Percentiles rank a stretch among this genome's conserved stretches.
These are phyloP conservation scores for Nomada goodeniana DNA, from an alignment of 2,888 invertebrate genomes.

Conservation along the genomic window DNA sequence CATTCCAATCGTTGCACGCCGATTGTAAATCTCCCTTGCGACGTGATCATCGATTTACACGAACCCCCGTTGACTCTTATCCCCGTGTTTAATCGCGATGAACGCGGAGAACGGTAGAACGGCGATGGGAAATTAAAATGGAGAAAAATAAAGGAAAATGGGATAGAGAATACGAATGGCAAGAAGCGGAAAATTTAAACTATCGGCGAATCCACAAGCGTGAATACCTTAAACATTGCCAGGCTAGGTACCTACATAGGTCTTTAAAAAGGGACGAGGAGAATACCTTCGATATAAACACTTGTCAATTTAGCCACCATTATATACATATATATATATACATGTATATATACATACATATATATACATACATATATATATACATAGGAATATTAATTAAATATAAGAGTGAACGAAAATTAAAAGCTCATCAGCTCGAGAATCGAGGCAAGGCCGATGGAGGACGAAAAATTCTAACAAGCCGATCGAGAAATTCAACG, in stretches of 20 bases:
- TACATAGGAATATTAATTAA: constrained; percentile 76
- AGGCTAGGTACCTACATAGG: constrained; percentile 77
- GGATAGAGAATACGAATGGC: constrained; percentile 11
- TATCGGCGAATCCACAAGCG: constrained; percentile 55
- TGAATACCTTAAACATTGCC: constrained; percentile 78
- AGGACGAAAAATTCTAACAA: constrained; percentile 46
- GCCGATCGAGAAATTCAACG: constrained; percentile 36
- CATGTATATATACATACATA: constrained; percentile 41
- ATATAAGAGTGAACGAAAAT: constrained; percentile 62
- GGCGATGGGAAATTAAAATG: neutral
- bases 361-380: constrained; percentile 46
- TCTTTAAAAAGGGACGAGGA: constrained; percentile 60
- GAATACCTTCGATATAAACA: constrained; percentile 81
- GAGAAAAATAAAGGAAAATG: neutral
- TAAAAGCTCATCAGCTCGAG: constrained; percentile 66
- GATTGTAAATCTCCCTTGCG: constrained; percentile 41
- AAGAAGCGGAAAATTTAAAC: constrained; percentile 14
- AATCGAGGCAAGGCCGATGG: constrained; percentile 47
- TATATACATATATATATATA: constrained; percentile 61
- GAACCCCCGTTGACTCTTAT: constrained; percentile 47
- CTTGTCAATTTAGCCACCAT: constrained; percentile 83
- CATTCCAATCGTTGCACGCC: constrained; percentile 37
- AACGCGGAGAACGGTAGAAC: neutral
- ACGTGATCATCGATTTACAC: constrained; percentile 46
- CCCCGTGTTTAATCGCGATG: constrained; percentile 42